Conservation (phyloP, 2,797 vertebrate genomes). For the Decapterus maruadsi region DNA sequence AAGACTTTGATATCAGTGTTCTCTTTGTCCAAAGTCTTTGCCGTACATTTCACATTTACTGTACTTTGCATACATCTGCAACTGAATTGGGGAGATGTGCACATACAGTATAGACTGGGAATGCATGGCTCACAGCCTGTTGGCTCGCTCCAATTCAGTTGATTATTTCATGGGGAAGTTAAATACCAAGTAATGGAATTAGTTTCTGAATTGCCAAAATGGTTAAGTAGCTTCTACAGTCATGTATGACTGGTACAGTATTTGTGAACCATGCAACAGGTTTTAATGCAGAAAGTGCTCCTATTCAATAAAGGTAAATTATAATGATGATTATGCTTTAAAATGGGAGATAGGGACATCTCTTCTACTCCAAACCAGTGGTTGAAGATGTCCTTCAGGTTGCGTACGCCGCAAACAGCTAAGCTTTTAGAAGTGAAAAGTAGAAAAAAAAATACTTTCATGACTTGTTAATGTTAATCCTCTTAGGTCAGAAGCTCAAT, state of each 20-base stretch:
- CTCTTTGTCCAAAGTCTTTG: slow-evolving; percentile 56
- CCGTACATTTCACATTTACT: slow-evolving; percentile 45
- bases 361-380: slow-evolving; percentile 26
- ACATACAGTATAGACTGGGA: slow-evolving; percentile 6
- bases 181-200: slow-evolving; percentile 75
- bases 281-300: slow-evolving; percentile 26
- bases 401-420: slow-evolving; percentile 34
- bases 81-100: slow-evolving; percentile 51
- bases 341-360: neutral
- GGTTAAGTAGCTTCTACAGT: slow-evolving; percentile 58
- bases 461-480: slow-evolving; percentile 69
- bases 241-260: slow-evolving; percentile 31
- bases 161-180: slow-evolving; percentile 58
- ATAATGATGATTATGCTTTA: slow-evolving; percentile 13
- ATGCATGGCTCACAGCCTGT: slow-evolving; percentile 32
- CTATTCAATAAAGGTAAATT: slow-evolving; percentile 30
- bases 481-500: slow-evolving; percentile 71
- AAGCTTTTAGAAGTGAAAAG: slow-evolving; percentile 38
- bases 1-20: slow-evolving; percentile 61
- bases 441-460: slow-evolving; percentile 49
- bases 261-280: slow-evolving; percentile 52
- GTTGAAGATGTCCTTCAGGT: slow-evolving; percentile 53
- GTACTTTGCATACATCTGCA: slow-evolving; percentile 72
- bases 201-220: slow-evolving; percentile 62
- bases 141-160: slow-evolving; percentile 47